Base-by-base conservation (phyloP, 1,140 invertebrate genomes). In the Papilio machaon region DNA sequence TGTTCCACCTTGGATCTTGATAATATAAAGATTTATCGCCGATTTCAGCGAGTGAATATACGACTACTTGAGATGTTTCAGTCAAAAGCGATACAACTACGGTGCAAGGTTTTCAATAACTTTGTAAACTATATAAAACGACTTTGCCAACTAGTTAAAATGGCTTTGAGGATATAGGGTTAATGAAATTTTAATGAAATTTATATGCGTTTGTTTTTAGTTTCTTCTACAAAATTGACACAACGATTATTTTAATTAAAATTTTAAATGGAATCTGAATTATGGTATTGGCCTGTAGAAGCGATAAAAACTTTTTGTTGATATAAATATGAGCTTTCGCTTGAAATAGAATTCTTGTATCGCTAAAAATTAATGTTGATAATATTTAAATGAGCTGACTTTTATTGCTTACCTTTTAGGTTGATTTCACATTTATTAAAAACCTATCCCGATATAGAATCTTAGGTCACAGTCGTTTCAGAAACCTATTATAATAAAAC, bases 61-160 rank as follows among this genome's bases (percentile, higher is more conserved):
- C 52, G 78, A 88, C 89, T 89, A 90, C 91, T 91, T 91, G 87
- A 91, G 87, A 90, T 87, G 87, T 89, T 85, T 86, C 82, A 73
- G 80, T 19, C 80, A 86, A 85, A 82, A 80, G 79, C 23, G 47
- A 77, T 47, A 73, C 7, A 19, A 35, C 52, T 49, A 30, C 64
- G 54, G 80, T 38, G 54, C 5, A 49, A 15, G 38, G 17, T 70
- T 35, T 35, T 70, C 64, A 30, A 70, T 70, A 70, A 70, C 23
- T 70, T 70, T 38, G 30, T 70, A 15, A 0, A 70, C 1, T 43
- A 43, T 43, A 2, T 43, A 43, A 6, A 43, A 43, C 38, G 38
- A 4, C 38, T 43, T 43, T 43, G 2, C 1, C 1, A 43, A 43
- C 2, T 4, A 2, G 7, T 4, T 43, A 43, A 19, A 17, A 17